These are phyloP conservation scores for Corydoras maculifer DNA, from an alignment of 2,113 vertebrate species.

Conservation along the genomic window DNA sequence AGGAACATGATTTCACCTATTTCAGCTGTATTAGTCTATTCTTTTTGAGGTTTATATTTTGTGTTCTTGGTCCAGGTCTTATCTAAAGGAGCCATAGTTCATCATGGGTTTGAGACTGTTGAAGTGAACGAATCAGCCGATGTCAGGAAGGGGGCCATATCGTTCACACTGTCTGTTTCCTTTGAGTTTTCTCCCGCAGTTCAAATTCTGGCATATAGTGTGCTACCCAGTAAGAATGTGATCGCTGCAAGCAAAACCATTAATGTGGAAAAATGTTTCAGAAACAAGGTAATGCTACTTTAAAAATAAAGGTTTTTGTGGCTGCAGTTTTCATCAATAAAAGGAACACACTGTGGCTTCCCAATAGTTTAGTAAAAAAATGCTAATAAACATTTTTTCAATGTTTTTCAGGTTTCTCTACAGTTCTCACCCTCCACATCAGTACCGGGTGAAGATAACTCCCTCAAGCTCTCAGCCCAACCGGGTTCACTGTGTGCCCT, in stretches of 20 bases:
- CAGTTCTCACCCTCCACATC: constrained; percentile 57
- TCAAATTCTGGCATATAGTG: constrained; percentile 63
- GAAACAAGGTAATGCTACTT: constrained; percentile 68
- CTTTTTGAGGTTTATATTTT: constrained; percentile 11
- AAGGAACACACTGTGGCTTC: too few relatives aligned
- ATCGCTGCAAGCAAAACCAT: constrained; percentile 69
- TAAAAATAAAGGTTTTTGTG: too few relatives aligned
- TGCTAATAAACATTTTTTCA: background rate
- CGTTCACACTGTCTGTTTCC: constrained; percentile 57
- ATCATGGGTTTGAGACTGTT: constrained; percentile 55
- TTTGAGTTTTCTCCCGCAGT: constrained; percentile 59
- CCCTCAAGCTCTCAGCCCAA: constrained; percentile 58
- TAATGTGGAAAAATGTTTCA: constrained; percentile 71
- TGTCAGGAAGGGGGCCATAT: constrained; percentile 58
- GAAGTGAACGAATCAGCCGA: constrained; percentile 38
- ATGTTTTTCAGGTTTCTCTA: constrained; percentile 59
- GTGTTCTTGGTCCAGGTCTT: constrained; percentile 59
- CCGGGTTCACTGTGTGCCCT: constrained; percentile 75
- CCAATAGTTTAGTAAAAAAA: too few relatives aligned
- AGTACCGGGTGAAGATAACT: constrained; percentile 62
- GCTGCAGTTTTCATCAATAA: too few relatives aligned
- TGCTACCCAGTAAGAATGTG: constrained; percentile 68
- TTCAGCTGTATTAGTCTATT: background rate
- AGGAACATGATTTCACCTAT: too few relatives aligned
- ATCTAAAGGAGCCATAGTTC: constrained; percentile 61